Evolutionary conservation across 2,113 vertebrate genomes (phyloP), one percentile per base, ranked within the genome.

Genomic region (Tachysurus vachellii): DNA sequence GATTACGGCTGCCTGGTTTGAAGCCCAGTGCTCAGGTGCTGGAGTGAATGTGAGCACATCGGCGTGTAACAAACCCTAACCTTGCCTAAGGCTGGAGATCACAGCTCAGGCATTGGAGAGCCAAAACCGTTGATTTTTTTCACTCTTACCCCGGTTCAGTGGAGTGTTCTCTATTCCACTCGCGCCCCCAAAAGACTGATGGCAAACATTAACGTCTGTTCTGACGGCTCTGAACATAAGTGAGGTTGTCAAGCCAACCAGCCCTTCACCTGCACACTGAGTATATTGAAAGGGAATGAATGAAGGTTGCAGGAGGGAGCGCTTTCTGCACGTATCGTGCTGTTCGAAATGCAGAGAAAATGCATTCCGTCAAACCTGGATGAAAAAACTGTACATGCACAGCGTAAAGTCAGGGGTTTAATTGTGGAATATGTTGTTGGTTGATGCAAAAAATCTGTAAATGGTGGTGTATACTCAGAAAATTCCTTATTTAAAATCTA

Each of bases 241-340:
- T 89, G 86, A 82, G 73, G 84, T 80, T 92, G 89, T 91, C 88
- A 88, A 89, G 89, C 90, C 91, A 91, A 89, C 89, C 47, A 68
- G 81, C 31, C 64, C 79, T 86, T 91, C 85, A 59, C 83, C 88
- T 83, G 44, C 89, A 91, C 88, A 89, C 85, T 36, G 88, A 13
- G 79, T 70, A 53, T 28, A 87, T 87, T 91, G 81, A 89, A 89
- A 81, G 57, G 76, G 86, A 89, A 56, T 42, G 61, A 88, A 83
- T 85, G 80, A 81, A 62, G 62, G 68, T 50, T 86, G 31, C 88
- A 82, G 10, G 86, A 89, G 90, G 76, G 50, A 50, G 28, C 57
- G 64, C 75, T 56, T 47, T 36, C 7, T n/a, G 76, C 31, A 44
- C 54, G 26, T 26, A 28, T 26, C 6, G 19, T 44, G 68, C 75